Percentiles rank a stretch among this genome's conserved stretches.
Conservation (phyloP, 2,113 vertebrate species). For the Hassar affinis region DNA sequence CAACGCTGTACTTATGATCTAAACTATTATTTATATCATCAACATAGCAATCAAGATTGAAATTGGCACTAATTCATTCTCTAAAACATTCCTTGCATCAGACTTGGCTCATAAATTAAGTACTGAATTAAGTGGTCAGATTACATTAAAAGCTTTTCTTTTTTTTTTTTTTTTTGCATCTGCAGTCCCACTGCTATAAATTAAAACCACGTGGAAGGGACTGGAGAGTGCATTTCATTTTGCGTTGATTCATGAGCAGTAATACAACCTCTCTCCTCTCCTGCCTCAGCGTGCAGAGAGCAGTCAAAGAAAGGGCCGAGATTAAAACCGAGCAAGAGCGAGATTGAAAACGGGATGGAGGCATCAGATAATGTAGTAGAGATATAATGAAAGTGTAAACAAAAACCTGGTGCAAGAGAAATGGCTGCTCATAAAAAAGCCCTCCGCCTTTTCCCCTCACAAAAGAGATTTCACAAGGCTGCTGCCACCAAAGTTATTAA, state of each 20-base stretch:
- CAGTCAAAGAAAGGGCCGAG: conserved; percentile 75
- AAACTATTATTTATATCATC: conserved; percentile 51
- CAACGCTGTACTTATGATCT: conserved; percentile 21
- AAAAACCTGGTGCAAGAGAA: conserved; percentile 78
- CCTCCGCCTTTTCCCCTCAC: conserved; percentile 69
- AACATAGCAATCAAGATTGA: conserved; percentile 43
- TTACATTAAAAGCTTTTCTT: conserved; percentile 92
- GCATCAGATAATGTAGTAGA: conserved; percentile 80
- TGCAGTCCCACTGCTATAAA: conserved; percentile 84
- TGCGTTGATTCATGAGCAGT: conserved; percentile 87
- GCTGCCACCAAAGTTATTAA: conserved; percentile 74
- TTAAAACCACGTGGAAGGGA: conserved; percentile 90
- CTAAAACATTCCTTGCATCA: conserved; percentile 78
- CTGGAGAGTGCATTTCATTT: conserved; percentile 90
- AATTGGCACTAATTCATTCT: conserved; percentile 69
- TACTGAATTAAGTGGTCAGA: conserved; percentile 86
- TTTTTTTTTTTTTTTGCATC: conserved; percentile 79
- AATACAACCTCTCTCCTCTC: conserved; percentile 85
- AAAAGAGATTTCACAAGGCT: conserved; percentile 68
- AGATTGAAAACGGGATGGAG: conserved; percentile 83
- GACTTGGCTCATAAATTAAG: conserved; percentile 82
- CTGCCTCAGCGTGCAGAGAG: conserved; percentile 82
- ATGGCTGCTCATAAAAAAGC: conserved; percentile 73
- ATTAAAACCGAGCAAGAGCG: conserved; percentile 78
- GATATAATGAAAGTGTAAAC: conserved; percentile 87